Evolutionary conservation across 2,888 invertebrate species (phyloP).

Genomic region (Hesperia comma): DNA sequence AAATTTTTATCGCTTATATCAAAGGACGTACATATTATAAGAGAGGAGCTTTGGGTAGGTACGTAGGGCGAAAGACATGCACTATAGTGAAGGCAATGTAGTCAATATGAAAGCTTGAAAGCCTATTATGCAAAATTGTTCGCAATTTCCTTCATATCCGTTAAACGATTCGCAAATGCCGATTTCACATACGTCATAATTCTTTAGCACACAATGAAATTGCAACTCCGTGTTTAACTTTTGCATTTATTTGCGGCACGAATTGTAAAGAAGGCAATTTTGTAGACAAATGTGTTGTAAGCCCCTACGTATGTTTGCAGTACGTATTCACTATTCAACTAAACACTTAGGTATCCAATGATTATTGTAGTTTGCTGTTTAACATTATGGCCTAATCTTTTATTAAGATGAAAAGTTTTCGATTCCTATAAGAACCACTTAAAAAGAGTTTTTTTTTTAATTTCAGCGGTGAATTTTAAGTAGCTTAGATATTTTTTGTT

Average conservation of each 20-base stretch:
- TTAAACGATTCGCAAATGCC: constrained; percentile 81
- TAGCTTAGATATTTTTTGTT: no score
- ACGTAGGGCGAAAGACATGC: constrained; percentile 17
- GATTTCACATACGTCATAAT: constrained; percentile 82
- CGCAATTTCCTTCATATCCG: constrained; percentile 77
- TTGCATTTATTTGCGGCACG: constrained; percentile 60
- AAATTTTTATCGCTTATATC: no score
- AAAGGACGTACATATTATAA: neutral
- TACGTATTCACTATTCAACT: neutral
- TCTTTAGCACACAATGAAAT: constrained; percentile 80
- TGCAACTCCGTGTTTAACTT: constrained; percentile 76
- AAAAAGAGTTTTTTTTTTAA: no score
- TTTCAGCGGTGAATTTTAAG: no score
- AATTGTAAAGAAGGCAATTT: constrained; percentile 34
- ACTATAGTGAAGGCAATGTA: constrained; percentile 25
- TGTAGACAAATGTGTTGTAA: constrained; percentile 15
- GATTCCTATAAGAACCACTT: no score
- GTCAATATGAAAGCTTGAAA: constrained; percentile 57
- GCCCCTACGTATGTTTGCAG: constrained; percentile 2
- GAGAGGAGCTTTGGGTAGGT: constrained; percentile 3
- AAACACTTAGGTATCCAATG: neutral
- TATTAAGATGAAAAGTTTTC: no score
- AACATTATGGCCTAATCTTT: neutral
- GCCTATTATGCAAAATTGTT: constrained; percentile 78
- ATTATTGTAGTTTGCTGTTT: neutral